Evolutionary conservation across 2,113 vertebrate species (phyloP).

Genomic region (Ictalurus furcatus): DNA sequence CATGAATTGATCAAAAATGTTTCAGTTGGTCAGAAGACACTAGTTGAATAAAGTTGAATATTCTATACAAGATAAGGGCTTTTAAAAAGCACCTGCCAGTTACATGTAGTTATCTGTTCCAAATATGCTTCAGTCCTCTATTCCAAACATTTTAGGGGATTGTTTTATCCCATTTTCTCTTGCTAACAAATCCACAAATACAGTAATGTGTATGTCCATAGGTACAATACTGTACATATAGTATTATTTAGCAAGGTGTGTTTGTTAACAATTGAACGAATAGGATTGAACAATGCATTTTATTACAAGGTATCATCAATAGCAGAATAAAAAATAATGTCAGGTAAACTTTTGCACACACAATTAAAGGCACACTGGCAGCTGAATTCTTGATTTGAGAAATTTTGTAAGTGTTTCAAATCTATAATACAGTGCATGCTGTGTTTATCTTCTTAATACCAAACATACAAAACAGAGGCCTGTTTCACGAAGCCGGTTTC

Average conservation of each 20-base stretch:
- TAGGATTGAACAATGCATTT: background rate
- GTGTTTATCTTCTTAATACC: background rate
- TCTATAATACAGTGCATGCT: background rate
- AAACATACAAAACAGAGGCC: background rate
- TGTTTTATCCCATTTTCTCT: background rate
- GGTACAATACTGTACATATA: background rate
- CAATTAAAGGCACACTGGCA: no score
- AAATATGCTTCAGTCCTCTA: background rate
- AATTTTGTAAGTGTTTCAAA: background rate
- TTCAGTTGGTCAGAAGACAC: background rate
- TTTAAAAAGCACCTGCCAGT: background rate
- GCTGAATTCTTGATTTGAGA: no score
- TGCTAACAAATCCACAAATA: background rate
- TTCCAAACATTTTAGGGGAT: background rate
- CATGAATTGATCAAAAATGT: background rate
- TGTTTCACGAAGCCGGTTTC: no score
- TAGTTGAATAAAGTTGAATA: background rate
- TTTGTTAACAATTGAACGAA: background rate
- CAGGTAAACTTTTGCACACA: no score
- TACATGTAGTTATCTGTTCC: background rate
- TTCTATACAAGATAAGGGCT: background rate
- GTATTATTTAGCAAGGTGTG: background rate
- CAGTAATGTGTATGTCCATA: background rate
- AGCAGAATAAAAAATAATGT: background rate
- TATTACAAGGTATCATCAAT: background rate